Evolutionary conservation across 1,140 invertebrate species (phyloP), one percentile per base, ranked within the genome.

Genomic region (Aphis gossypii): DNA sequence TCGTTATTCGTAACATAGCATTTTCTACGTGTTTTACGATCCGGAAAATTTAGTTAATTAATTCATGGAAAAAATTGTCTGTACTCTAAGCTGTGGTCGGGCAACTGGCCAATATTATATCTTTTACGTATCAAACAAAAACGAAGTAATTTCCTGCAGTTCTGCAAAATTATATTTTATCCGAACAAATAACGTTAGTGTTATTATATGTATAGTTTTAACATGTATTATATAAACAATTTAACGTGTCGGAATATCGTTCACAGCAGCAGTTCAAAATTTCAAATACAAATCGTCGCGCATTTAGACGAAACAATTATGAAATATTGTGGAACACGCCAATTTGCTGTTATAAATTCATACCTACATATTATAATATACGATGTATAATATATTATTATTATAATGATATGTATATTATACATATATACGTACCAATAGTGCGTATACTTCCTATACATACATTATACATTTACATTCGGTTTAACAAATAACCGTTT

Each of bases 41-140:
- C 82, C 82, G 92, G 76, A 93, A 93, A 86, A 93, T 93, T 93
- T 93, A 84, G 82, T 56, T 84, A 93, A 93, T 86, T 93, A 93
- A 93, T 93, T 93, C 82, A 41, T 93, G 92, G 48, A 38, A 92
- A 93, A 93, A 86, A 93, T 54, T n/a, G 48, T 56, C 38, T 44
- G 48, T 18, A 93, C 35, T 46, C n/a, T 86, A 38, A 38, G 60
- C 30, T 48, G 82, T n/a, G 54, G 46, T 38, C 48, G 48, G 76
- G 89, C 89, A 68, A 68, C 56, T 20, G 56, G 54, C 54, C 54
- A 90, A 90, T 60, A 46, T 88, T 35, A 20, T 44, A 14, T 88
- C 11, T 90, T 60, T 60, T 20, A 60, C 89, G 54, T 90, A 9
- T 68, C 38, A 68, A 68, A 90, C 38, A 38, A 56, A 76, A 51